Base-by-base conservation (phyloP, 1,140 invertebrate genomes). In the Parasteatoda tepidariorum region DNA sequence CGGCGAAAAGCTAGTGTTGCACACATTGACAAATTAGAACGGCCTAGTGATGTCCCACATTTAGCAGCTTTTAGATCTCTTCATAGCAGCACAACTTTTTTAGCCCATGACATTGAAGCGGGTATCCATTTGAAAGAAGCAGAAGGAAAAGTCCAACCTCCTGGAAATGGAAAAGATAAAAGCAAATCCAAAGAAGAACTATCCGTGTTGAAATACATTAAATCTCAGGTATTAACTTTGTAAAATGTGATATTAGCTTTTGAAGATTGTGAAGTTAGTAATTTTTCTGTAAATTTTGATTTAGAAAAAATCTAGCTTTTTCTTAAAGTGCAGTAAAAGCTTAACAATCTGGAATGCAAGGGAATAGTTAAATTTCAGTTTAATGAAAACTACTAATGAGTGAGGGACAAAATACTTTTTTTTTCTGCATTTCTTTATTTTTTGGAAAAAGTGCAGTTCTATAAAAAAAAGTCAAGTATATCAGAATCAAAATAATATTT, bases 191-290 rank as follows among this genome's bases (percentile, higher is more conserved):
- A 92, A 86, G 93, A 95, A 30, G 90, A 90, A 78, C 88, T 89
- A 30, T 91, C 93, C 0, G 95, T 97, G 85, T 88, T 97, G 11
- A 97, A 96, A 88, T 98, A 97, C 86, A 91, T 97, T 31, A 95
- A 94, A 88, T 92, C 92, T 9, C 87, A 93, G 92, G 93, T 94
- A 89, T n/a, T n/a, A n/a, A n/a, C n/a, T n/a, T n/a, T 11, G 48
- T 9, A 54, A 54, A 54, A 54, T 54, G 48, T 11, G 9, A 54
- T 11, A n/a, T n/a, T 54, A 11, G 48, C n/a, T 54, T 54, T 54
- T 54, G n/a, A 54, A 54, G 48, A 54, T 54, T 54, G n/a, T 9
- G n/a, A 54, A n/a, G 9, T 54, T 54, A 54, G 48, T 11, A 54
- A n/a, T n/a, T n/a, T n/a, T n/a, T n/a, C n/a, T n/a, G n/a, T n/a